phyloP scores from a whole-genome alignment of 2,797 vertebrate species.

The Protosalanx chinensis region DNA sequence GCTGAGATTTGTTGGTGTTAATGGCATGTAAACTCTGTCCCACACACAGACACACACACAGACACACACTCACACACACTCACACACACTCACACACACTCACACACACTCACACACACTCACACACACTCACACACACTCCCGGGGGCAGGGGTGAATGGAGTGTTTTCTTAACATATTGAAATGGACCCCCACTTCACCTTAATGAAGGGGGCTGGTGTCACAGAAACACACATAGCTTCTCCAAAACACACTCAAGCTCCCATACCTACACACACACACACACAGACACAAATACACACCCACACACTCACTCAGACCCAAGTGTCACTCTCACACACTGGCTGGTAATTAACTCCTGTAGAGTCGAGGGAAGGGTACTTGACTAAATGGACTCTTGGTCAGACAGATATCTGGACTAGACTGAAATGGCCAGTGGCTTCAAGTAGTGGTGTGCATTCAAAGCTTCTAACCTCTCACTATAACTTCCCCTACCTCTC shows the following conservation, averaged over 20 bases:
- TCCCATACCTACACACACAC: slow-evolving; percentile 7
- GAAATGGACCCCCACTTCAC: slow-evolving; percentile 75
- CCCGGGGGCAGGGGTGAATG: slow-evolving; percentile 12
- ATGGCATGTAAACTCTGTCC: not conserved
- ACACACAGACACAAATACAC: slow-evolving; percentile 13
- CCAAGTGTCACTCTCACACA: slow-evolving; percentile 15
- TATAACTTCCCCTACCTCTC: not conserved
- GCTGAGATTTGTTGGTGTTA: not conserved
- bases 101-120: slow-evolving; percentile 19
- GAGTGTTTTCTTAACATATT: slow-evolving; percentile 63
- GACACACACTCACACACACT: no score
- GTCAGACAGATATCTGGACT: not conserved
- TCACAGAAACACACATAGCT: slow-evolving; percentile 52
- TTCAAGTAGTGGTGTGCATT: not conserved
- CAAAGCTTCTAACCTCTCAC: not conserved
- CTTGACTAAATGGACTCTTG: not conserved
- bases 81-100: not conserved
- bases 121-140: slow-evolving; percentile 33
- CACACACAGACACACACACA: not conserved
- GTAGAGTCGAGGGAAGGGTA: slow-evolving; percentile 18
- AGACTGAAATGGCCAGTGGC: no score
- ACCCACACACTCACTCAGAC: slow-evolving; percentile 8
- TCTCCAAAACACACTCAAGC: slow-evolving; percentile 6
- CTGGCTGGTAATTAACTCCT: slow-evolving; percentile 29
- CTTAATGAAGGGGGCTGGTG: slow-evolving; percentile 61